These are phyloP conservation scores for Cephonodes hylas DNA, from an alignment of 2,888 invertebrate species.

Conservation along the genomic window DNA sequence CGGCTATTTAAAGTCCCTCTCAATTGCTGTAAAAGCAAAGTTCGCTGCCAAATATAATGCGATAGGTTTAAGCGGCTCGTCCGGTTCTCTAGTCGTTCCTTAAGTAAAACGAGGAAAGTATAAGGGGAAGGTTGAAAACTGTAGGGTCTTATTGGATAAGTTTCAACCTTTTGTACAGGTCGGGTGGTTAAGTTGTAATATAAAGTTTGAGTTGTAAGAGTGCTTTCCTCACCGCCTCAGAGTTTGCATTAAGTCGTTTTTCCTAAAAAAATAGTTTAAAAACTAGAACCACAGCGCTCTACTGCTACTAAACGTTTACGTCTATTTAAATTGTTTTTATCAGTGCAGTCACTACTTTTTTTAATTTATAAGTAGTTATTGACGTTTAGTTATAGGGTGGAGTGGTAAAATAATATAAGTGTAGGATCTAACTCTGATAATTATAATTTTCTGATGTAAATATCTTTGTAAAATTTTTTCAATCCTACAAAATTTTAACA, in stretches of 20 bases:
- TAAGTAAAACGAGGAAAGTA: slow-evolving; percentile 43
- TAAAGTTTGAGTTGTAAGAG: slow-evolving; percentile 60
- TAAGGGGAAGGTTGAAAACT: slow-evolving; percentile 40
- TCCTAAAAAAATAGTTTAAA: slow-evolving; percentile 19
- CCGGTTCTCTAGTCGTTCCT: slow-evolving; percentile 36
- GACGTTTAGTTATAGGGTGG: too few relatives aligned
- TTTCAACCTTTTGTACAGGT: slow-evolving; percentile 60
- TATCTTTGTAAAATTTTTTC: too few relatives aligned
- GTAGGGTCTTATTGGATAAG: slow-evolving; percentile 70
- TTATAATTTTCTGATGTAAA: too few relatives aligned
- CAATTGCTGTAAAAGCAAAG: background rate
- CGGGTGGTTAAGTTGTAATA: slow-evolving; percentile 65
- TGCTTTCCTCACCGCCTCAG: slow-evolving; percentile 37
- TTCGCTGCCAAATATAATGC: slow-evolving; percentile 7
- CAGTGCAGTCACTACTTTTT: too few relatives aligned
- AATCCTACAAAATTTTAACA: too few relatives aligned
- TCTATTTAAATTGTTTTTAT: too few relatives aligned
- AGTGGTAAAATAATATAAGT: too few relatives aligned
- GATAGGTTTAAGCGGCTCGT: background rate
- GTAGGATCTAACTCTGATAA: too few relatives aligned
- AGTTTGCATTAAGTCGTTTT: slow-evolving; percentile 31
- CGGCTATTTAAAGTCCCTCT: background rate
- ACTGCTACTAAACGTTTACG: background rate
- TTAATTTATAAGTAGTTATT: too few relatives aligned
- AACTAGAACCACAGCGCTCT: slow-evolving; percentile 18